Evolutionary conservation across 2,888 invertebrate genomes (phyloP).

Genomic region (Phrixothrix hirtus): DNA sequence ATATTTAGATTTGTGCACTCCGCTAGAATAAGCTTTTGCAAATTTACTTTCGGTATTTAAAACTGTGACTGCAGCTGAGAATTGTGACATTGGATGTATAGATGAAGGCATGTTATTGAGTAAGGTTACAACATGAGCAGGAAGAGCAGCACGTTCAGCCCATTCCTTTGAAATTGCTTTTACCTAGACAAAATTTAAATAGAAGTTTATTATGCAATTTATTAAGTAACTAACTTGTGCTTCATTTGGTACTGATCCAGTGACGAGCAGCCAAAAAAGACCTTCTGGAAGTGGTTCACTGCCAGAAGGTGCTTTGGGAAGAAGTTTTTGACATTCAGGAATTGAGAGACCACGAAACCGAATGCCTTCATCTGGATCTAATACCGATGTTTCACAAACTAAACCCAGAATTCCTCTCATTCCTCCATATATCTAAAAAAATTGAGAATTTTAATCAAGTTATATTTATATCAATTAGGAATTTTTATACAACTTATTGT

Average conservation of each 20-base stretch:
- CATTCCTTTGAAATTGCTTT: conserved; percentile 78
- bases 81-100: conserved; percentile 94
- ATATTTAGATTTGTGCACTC: conserved; percentile 85
- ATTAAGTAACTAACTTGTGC: conserved; percentile 63
- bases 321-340: conserved; percentile 85
- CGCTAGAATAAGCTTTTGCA: conserved; percentile 85
- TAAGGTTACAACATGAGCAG: conserved; percentile 90
- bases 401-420: conserved; percentile 96
- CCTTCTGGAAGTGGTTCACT: conserved; percentile 89
- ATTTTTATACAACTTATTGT: too few relatives aligned
- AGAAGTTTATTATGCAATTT: conserved; percentile 3
- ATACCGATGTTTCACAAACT: conserved; percentile 92
- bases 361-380: conserved; percentile 95
- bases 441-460: too few relatives aligned
- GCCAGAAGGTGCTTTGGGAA: conserved; percentile 82
- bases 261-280: conserved; percentile 90
- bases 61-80: conserved; percentile 87
- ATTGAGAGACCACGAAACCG: conserved; percentile 92
- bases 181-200: conserved; percentile 55
- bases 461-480: too few relatives aligned
- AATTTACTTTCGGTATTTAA: conserved; percentile 92
- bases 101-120: conserved; percentile 87
- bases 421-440: conserved; percentile 91
- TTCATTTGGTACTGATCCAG: conserved; percentile 84
- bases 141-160: conserved; percentile 86